Base-by-base conservation (phyloP, 2,113 vertebrate genomes). In the Gymnorhina tibicen region DNA sequence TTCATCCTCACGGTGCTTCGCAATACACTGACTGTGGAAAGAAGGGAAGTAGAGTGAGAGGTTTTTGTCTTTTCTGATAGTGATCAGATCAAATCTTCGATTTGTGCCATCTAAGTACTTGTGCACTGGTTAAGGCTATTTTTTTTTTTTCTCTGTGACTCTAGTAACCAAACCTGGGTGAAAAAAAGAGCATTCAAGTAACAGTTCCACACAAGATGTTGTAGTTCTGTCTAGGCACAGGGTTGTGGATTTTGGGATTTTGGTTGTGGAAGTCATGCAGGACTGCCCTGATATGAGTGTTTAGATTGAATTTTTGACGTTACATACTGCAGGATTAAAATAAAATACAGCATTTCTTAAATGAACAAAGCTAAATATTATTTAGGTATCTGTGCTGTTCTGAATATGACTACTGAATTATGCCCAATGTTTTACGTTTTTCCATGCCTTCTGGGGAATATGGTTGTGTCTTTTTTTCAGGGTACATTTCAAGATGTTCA, bases 11-110 rank as follows among this genome's bases (percentile, higher is more conserved):
- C 3, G 4, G 26, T 81, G 13, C 53, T 92, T 89, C 10, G 4
- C 33, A 63, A 12, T 41, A n/a, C 0, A 0, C 24, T 0, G 8
- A 6, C 32, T 67, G n/a, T 58, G n/a, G 49, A 81, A 75, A 30
- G 37, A 7, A 35, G 37, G 32, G 15, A 52, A 23, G 28, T 37
- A 30, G n/a, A 28, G 12, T 35, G 33, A 53, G 32, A 77, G 39
- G 14, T 12, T 59, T 69, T 87, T 67, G 5, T 62, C 30, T 89
- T 24, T 56, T 74, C 30, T 62, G 18, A 10, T 44, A 17, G 42
- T 32, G 28, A 30, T 67, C 47, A 68, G 19, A 44, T 49, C 19
- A 90, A 46, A 30, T 70, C n/a, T 67, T 32, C 53, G 18, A 42
- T 67, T 76, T 77, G 16, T 87, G 33, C 23, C 10, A n/a, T 24